Percentiles rank a stretch among this genome's conserved stretches.
phyloP scores from a whole-genome alignment of 2,113 vertebrate species.

The Abramis brama region DNA sequence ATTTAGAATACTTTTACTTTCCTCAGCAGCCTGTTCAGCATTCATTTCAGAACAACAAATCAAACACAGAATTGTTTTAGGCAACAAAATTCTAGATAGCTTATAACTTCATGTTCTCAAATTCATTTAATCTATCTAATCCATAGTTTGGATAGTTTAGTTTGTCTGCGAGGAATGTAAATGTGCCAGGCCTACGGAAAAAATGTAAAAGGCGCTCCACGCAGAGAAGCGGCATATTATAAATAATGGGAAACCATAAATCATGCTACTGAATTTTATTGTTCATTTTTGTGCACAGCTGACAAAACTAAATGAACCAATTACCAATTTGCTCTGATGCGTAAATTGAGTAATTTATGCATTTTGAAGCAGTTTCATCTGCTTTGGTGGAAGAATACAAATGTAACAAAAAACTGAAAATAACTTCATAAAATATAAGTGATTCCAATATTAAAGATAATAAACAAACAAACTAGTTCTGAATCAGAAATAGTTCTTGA shows the following conservation, averaged over 20 bases:
- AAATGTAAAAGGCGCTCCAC: background rate
- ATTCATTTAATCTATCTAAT: background rate
- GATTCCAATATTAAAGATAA: background rate
- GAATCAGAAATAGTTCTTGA: background rate
- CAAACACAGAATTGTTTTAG: background rate
- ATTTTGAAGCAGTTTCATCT: background rate
- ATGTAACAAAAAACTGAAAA: background rate
- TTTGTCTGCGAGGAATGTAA: background rate
- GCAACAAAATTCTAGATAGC: background rate
- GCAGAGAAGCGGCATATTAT: background rate
- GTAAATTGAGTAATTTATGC: background rate
- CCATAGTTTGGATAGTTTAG: background rate
- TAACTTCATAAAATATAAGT: background rate
- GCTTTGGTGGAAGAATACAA: background rate
- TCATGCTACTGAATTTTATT: background rate
- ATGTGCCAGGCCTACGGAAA: background rate
- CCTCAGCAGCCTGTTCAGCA: background rate
- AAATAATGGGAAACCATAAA: background rate
- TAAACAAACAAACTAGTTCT: background rate
- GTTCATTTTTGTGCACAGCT: background rate
- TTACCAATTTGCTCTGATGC: background rate
- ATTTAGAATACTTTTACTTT: background rate
- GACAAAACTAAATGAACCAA: background rate
- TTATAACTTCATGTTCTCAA: background rate
- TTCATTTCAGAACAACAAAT: conserved; percentile 2